Conservation (phyloP, 2,888 invertebrate species). For the Atrina japonica region DNA sequence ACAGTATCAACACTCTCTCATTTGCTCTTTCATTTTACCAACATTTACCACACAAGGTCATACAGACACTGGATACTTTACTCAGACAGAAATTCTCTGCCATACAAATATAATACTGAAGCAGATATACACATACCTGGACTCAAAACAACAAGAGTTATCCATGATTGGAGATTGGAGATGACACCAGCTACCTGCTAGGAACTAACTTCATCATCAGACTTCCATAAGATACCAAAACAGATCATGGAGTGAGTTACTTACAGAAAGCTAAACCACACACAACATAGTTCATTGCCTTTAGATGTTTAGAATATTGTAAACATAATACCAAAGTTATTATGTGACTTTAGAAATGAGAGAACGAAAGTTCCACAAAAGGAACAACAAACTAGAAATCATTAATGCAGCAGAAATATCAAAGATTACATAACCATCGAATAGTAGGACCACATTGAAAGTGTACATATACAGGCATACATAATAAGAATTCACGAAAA, state of each 20-base stretch:
- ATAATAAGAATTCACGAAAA: too few relatives aligned
- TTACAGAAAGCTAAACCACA: conserved; percentile 22
- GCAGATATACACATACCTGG: conserved; percentile 1
- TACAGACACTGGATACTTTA: not conserved
- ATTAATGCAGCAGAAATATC: conserved; percentile 22
- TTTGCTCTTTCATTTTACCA: not conserved
- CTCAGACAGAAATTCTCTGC: conserved; percentile 3
- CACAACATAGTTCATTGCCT: conserved; percentile 35
- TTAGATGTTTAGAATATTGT: conserved; percentile 26
- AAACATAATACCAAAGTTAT: too few relatives aligned
- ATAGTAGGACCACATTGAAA: not conserved
- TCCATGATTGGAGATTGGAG: not conserved
- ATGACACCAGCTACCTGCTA: conserved; percentile 2
- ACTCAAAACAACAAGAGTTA: not conserved
- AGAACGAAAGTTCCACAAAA: conserved; percentile 23
- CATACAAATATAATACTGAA: not conserved
- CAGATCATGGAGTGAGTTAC: conserved; percentile 15
- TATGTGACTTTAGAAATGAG: too few relatives aligned
- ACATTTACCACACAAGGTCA: not conserved
- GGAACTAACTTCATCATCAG: conserved; percentile 4
- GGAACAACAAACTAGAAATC: conserved; percentile 16
- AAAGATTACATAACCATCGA: not conserved
- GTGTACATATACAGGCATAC: not conserved
- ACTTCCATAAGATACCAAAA: not conserved
- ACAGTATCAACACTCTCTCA: too few relatives aligned